phyloP scores from a whole-genome alignment of 2,888 invertebrate species.

The Ophonus ardosiacus region DNA sequence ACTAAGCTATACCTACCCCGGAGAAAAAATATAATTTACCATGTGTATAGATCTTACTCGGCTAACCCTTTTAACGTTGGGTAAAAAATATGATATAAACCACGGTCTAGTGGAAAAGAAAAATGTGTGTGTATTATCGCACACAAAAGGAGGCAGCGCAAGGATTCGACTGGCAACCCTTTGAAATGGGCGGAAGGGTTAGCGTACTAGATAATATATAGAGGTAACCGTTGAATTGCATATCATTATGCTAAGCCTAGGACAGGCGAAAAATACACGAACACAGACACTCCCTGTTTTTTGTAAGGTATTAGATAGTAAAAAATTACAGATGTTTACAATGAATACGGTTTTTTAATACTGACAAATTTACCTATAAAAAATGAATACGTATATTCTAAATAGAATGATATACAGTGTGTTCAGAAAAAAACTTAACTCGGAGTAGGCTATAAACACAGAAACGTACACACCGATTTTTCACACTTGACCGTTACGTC shows the following conservation, averaged over 20 bases:
- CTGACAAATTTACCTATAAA: too few species aligned
- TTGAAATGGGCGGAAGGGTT: conserved; percentile 68
- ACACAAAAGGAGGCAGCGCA: conserved; percentile 72
- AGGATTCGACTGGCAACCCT: conserved; percentile 62
- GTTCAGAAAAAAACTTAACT: too few species aligned
- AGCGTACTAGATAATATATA: conserved; percentile 66
- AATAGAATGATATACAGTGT: too few species aligned
- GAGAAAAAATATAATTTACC: conserved; percentile 72
- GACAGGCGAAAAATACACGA: background rate
- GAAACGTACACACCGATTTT: too few species aligned
- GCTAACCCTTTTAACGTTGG: conserved; percentile 70
- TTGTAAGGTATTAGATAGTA: background rate
- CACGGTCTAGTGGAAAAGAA: conserved; percentile 77
- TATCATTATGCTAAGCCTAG: conserved; percentile 62
- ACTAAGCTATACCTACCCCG: background rate
- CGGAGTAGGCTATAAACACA: too few species aligned
- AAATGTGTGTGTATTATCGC: conserved; percentile 76
- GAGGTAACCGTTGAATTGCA: conserved; percentile 65
- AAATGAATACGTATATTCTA: too few species aligned
- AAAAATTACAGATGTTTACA: background rate
- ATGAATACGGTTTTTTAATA: too few species aligned
- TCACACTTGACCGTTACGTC: too few species aligned
- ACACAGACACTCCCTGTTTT: background rate
- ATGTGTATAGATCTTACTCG: conserved; percentile 70
- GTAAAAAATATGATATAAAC: conserved; percentile 76